Percentiles rank a stretch among this genome's conserved stretches.
Conservation (phyloP, 2,797 vertebrate genomes). For the Neomorphus geoffroyi region DNA sequence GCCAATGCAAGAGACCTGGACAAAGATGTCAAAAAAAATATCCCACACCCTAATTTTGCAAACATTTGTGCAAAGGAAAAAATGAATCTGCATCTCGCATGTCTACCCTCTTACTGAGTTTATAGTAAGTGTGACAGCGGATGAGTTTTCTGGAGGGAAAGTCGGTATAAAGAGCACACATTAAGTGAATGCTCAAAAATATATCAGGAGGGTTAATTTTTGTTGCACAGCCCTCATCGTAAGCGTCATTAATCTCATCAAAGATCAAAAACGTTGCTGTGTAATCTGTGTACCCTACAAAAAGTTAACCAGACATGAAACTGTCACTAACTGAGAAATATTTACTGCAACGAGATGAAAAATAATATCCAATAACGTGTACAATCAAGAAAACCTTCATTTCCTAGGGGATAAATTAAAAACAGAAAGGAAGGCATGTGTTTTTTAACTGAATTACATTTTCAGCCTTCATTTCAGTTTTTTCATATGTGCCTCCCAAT, state of each 20-base stretch:
- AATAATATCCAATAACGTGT: not conserved
- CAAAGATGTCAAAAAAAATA: not conserved
- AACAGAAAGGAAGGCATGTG: constrained; percentile 28
- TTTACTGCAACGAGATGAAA: constrained; percentile 38
- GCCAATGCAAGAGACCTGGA: not conserved
- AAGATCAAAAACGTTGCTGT: constrained; percentile 31
- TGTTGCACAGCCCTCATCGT: not conserved
- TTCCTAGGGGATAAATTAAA: constrained; percentile 30
- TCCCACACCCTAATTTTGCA: not conserved
- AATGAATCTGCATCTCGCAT: not conserved
- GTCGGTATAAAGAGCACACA: not conserved
- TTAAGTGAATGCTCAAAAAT: not conserved
- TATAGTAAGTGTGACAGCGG: not conserved
- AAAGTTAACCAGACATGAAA: constrained; percentile 40
- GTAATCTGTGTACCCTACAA: not conserved
- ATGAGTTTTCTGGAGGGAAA: constrained; percentile 11
- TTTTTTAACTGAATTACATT: not conserved
- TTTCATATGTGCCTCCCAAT: not conserved
- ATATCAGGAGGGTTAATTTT: not conserved
- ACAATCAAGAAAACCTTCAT: constrained; percentile 12
- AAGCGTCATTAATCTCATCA: not conserved
- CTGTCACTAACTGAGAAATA: constrained; percentile 36
- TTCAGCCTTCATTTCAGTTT: not conserved
- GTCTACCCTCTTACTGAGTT: not conserved
- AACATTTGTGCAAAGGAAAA: constrained; percentile 17